These are phyloP conservation scores for Verasper variegatus DNA, from an alignment of 2,113 vertebrate genomes.

Conservation along the genomic window DNA sequence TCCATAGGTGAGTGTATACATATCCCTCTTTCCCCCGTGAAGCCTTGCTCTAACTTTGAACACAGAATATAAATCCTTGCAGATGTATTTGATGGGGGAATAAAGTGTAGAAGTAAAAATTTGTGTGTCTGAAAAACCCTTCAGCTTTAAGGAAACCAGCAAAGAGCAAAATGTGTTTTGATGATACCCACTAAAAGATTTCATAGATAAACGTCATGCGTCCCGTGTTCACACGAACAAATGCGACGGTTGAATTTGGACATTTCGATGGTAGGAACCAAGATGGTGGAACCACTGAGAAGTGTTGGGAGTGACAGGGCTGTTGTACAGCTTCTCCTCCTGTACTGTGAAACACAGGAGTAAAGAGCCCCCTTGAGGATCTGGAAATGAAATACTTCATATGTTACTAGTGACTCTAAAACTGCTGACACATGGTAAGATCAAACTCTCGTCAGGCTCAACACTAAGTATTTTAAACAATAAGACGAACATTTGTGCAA, in stretches of 20 bases:
- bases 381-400: slow-evolving; percentile 35
- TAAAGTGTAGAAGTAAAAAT: neutral
- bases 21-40: neutral
- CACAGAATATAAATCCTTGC: neutral
- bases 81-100: neutral
- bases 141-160: neutral
- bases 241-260: slow-evolving; percentile 44
- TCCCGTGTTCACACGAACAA: slow-evolving; percentile 5
- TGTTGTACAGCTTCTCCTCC: slow-evolving; percentile 27
- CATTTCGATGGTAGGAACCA: slow-evolving; percentile 66
- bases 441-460: neutral
- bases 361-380: slow-evolving; percentile 78
- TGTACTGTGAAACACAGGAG: slow-evolving; percentile 52
- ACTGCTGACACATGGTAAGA: neutral
- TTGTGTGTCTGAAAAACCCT: neutral
- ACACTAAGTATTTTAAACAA: neutral
- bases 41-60: neutral
- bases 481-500: neutral
- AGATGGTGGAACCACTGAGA: slow-evolving; percentile 66
- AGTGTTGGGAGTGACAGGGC: slow-evolving; percentile 23
- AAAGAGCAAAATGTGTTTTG: neutral
- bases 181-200: neutral
- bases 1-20: neutral
- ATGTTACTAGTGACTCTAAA: neutral
- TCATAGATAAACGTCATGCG: neutral